Conservation (phyloP, 2,888 invertebrate genomes). For the Cephalotes varians region DNA sequence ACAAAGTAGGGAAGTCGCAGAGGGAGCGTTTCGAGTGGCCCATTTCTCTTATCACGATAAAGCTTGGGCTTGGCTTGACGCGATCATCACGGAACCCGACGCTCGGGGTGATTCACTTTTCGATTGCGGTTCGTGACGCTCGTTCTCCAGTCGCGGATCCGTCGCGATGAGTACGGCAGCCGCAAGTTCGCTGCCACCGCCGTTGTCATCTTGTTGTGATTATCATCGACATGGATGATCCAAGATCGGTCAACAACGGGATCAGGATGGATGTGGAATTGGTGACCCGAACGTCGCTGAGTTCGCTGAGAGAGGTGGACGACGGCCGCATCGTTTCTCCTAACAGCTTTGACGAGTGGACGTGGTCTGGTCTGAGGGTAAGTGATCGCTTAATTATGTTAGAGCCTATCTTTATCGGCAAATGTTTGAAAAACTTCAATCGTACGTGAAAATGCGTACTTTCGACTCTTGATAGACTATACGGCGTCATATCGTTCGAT, state of each 20-base stretch:
- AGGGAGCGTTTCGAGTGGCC: conserved; percentile 72
- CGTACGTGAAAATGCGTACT: too few relatives aligned
- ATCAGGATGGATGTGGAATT: conserved; percentile 82
- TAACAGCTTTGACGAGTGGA: conserved; percentile 88
- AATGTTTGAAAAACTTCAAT: neutral
- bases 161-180: conserved; percentile 62
- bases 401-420: neutral
- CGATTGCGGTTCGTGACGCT: conserved; percentile 52
- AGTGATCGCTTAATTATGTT: conserved; percentile 63
- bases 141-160: conserved; percentile 62
- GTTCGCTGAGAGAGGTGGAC: conserved; percentile 87
- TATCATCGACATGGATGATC: conserved; percentile 28
- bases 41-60: conserved; percentile 78
- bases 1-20: conserved; percentile 13
- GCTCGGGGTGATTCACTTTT: conserved; percentile 68
- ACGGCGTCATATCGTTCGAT: neutral
- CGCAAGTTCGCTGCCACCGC: conserved; percentile 5
- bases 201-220: neutral
- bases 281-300: conserved; percentile 86
- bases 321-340: conserved; percentile 87
- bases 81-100: conserved; percentile 23
- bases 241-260: neutral
- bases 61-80: conserved; percentile 48
- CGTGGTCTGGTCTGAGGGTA: conserved; percentile 89
- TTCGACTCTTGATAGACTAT: neutral